Evolutionary conservation across 2,797 vertebrate species (phyloP).

Genomic region (Sciurus carolinensis): DNA sequence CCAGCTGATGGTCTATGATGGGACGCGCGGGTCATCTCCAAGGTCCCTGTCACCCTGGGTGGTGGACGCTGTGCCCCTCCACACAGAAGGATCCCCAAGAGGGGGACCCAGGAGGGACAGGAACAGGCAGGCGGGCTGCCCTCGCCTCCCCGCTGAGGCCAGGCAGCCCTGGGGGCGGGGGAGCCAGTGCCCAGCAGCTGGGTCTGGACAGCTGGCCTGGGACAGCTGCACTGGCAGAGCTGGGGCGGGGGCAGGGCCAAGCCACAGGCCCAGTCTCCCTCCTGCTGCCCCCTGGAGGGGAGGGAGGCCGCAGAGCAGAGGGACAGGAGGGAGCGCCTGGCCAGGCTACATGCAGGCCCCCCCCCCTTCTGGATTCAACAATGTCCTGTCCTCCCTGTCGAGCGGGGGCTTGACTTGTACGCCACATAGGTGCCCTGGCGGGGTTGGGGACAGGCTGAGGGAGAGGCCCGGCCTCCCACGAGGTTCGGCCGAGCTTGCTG

Average conservation of each 20-base stretch:
- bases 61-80: not conserved
- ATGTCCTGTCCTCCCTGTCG: not conserved
- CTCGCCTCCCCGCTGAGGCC: not conserved
- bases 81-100: not conserved
- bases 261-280: not conserved
- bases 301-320: not conserved
- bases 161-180: not conserved
- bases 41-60: not conserved
- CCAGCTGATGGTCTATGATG: no score
- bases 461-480: not conserved
- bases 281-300: not conserved
- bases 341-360: accelerated
- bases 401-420: not conserved
- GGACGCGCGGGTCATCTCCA: not conserved
- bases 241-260: not conserved
- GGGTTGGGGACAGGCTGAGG: no score
- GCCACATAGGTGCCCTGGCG: not conserved
- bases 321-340: accelerated
- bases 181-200: not conserved
- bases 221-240: conserved; percentile 60
- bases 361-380: not conserved
- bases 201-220: conserved; percentile 60
- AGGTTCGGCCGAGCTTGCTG: not conserved
- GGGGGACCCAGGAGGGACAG: not conserved
- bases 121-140: not conserved